Evolutionary conservation across 2,888 invertebrate species (phyloP).

Genomic region (Rhagonycha lutea): DNA sequence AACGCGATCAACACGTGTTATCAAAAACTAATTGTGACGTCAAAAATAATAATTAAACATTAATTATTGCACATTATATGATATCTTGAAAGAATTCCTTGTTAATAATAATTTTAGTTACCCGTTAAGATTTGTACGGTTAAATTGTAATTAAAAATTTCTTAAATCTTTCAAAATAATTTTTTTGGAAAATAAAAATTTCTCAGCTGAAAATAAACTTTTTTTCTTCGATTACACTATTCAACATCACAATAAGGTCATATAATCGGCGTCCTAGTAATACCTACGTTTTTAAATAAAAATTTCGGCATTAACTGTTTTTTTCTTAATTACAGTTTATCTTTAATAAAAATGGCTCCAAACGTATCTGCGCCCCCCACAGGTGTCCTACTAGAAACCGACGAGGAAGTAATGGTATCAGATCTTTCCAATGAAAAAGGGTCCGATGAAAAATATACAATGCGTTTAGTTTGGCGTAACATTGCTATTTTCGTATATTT

Average conservation of each 20-base stretch:
- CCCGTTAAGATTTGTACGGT: neutral
- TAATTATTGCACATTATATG: neutral
- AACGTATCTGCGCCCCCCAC: slow-evolving; percentile 52
- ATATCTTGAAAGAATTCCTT: neutral
- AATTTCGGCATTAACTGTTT: neutral
- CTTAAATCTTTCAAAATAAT: too few species aligned
- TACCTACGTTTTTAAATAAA: neutral
- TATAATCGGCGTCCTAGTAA: slow-evolving; percentile 1
- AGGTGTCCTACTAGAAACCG: slow-evolving; percentile 68
- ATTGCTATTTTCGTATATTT: slow-evolving; percentile 75
- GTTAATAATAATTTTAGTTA: neutral
- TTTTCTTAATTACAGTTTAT: slow-evolving; percentile 18
- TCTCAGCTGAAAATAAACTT: neutral
- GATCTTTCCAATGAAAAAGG: slow-evolving; percentile 35
- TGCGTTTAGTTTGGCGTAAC: slow-evolving; percentile 79
- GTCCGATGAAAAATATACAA: slow-evolving; percentile 43
- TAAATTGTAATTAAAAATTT: neutral
- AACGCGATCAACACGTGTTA: neutral
- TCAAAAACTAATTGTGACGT: neutral
- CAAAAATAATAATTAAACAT: neutral
- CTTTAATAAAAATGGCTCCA: slow-evolving; percentile 46
- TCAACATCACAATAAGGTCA: slow-evolving; percentile 27
- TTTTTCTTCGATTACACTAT: neutral
- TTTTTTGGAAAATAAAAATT: neutral
- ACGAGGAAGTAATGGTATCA: slow-evolving; percentile 56